A percentile compares a stretch with the other conserved stretches of the same genome.
phyloP scores from a whole-genome alignment of 2,888 invertebrate genomes.

The Agrilus biguttatus region DNA sequence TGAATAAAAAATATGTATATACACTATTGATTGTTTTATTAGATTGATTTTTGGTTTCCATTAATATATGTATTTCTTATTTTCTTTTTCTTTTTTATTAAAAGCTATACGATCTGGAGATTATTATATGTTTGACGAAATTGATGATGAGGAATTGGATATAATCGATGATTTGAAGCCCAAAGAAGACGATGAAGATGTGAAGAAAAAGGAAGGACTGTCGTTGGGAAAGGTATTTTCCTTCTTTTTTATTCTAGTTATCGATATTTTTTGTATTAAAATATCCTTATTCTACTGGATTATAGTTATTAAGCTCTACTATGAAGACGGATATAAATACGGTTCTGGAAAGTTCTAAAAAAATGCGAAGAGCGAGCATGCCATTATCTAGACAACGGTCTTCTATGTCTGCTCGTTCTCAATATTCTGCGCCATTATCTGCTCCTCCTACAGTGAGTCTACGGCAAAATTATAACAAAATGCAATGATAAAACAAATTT shows the following conservation, averaged over 20 bases:
- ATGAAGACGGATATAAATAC: constrained; percentile 60
- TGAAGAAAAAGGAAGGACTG: constrained; percentile 16
- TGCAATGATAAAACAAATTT: background rate
- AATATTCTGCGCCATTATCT: constrained; percentile 32
- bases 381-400: constrained; percentile 33
- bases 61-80: constrained; percentile 7
- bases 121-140: constrained; percentile 98
- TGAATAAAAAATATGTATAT: too few relatives aligned
- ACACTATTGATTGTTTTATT: background rate
- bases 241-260: background rate
- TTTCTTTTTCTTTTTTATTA: constrained; percentile 17
- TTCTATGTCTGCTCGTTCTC: constrained; percentile 29
- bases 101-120: constrained; percentile 95
- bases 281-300: constrained; percentile 5
- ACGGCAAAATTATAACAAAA: constrained; percentile 6
- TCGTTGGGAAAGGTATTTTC: constrained; percentile 21
- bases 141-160: constrained; percentile 63
- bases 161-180: constrained; percentile 31
- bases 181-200: constrained; percentile 19
- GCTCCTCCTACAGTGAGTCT: constrained; percentile 30
- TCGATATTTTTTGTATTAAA: background rate
- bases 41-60: background rate
- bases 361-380: constrained; percentile 18
- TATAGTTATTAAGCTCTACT: constrained; percentile 60
- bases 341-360: constrained; percentile 26